Conservation (phyloP, 2,888 invertebrate genomes). For the Drosophila barbarae region DNA sequence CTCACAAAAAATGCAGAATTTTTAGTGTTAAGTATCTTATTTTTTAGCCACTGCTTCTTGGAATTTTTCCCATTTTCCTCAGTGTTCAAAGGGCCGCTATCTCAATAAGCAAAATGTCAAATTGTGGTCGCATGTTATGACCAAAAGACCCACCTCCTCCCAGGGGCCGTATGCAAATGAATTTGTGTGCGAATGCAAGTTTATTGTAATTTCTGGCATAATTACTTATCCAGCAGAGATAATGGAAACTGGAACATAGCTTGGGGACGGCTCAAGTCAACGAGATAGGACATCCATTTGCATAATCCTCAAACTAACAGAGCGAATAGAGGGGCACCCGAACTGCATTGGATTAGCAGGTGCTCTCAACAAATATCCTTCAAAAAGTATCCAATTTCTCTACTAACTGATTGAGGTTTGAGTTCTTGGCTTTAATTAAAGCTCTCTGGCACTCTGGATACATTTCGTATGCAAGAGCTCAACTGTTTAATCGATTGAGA, state of each 20-base stretch:
- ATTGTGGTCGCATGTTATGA: conserved; percentile 44
- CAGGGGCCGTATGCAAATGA: conserved; percentile 49
- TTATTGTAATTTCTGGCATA: conserved; percentile 59
- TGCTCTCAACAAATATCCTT: neutral
- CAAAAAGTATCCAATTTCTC: neutral
- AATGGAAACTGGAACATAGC: conserved; percentile 51
- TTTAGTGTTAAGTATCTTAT: too few relatives aligned
- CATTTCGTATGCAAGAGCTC: conserved; percentile 10
- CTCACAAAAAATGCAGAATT: conserved; percentile 2
- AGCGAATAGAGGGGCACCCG: conserved; percentile 9
- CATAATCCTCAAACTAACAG: conserved; percentile 47
- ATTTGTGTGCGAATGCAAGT: conserved; percentile 39
- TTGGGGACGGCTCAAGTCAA: conserved; percentile 19
- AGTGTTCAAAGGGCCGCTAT: neutral
- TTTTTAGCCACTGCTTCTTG: too few relatives aligned
- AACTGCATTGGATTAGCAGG: conserved; percentile 25
- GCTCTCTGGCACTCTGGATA: neutral
- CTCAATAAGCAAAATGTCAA: conserved; percentile 36
- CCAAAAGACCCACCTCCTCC: conserved; percentile 6
- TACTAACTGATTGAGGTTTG: neutral
- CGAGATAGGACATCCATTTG: conserved; percentile 42
- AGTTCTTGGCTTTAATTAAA: neutral
- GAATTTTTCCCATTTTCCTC: neutral
- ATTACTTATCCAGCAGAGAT: conserved; percentile 61
- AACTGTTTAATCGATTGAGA: conserved; percentile 29